A percentile compares a stretch with the other conserved stretches of the same genome.
Conservation (phyloP, 2,797 vertebrate species). For the Nyctalus aviator region DNA sequence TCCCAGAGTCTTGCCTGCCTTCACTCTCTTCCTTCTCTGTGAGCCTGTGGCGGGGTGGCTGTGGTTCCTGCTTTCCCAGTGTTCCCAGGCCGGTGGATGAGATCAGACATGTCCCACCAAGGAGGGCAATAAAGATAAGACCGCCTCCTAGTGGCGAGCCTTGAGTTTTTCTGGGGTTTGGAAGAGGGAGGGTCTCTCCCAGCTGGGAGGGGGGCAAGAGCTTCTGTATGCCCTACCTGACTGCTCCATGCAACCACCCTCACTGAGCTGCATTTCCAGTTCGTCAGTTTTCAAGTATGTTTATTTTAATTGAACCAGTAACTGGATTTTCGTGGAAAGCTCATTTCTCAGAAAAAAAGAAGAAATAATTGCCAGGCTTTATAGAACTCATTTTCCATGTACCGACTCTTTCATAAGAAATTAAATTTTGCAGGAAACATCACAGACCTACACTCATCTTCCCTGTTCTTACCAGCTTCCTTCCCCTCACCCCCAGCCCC, state of each 20-base stretch:
- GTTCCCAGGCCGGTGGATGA: not conserved
- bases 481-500: no score
- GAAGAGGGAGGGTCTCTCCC: not conserved
- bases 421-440: slow-evolving; percentile 64
- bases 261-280: not conserved
- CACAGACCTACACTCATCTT: not conserved
- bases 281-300: not conserved
- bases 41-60: no score
- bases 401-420: slow-evolving; percentile 54
- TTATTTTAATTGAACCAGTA: slow-evolving; percentile 53
- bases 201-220: no score
- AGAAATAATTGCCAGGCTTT: not conserved
- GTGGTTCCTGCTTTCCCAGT: not conserved
- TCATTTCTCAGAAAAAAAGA: slow-evolving; percentile 58
- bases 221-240: not conserved
- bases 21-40: not conserved
- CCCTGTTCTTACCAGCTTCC: not conserved
- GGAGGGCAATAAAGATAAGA: not conserved
- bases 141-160: not conserved
- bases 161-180: not conserved
- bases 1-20: not conserved
- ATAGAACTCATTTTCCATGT: not conserved
- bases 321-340: not conserved
- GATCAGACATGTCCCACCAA: not conserved
- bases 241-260: rapidly evolving